phyloP scores from a whole-genome alignment of 2,113 vertebrate genomes.

The Hylia prasina region DNA sequence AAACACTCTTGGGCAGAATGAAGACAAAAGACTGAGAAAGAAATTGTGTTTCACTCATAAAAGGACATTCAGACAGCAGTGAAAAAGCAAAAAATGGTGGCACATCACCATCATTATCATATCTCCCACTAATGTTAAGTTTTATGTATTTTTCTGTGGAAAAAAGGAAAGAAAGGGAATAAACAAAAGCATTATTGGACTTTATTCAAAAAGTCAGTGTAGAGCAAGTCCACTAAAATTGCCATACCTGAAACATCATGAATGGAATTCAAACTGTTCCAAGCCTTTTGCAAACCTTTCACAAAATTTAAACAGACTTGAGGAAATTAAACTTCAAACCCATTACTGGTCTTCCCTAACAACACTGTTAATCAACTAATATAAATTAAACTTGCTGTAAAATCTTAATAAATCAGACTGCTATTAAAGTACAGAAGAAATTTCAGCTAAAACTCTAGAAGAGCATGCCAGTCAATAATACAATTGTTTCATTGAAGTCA shows the following conservation, averaged over 20 bases:
- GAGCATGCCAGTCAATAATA: neutral
- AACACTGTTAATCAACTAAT: slow-evolving; percentile 41
- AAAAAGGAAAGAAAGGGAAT: neutral
- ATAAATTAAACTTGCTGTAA: neutral
- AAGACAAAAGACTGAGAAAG: neutral
- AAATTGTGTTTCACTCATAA: neutral
- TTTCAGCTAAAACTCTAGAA: neutral
- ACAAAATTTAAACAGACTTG: neutral
- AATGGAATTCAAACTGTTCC: slow-evolving; percentile 29
- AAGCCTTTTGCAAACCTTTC: neutral
- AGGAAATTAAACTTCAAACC: neutral
- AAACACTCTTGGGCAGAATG: neutral
- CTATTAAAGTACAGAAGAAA: slow-evolving; percentile 21
- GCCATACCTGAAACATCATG: neutral
- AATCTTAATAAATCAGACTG: slow-evolving; percentile 22
- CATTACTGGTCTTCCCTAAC: slow-evolving; percentile 10
- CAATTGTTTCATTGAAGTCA: neutral
- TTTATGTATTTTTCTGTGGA: neutral
- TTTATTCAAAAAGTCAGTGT: neutral
- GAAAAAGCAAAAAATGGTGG: neutral
- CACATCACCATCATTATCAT: neutral
- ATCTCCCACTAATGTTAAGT: neutral
- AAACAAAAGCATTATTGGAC: neutral
- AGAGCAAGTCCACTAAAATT: slow-evolving; percentile 20
- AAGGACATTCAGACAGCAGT: neutral